These are phyloP conservation scores for Argyresthia goedartella DNA, from an alignment of 2,888 invertebrate species.

Conservation along the genomic window DNA sequence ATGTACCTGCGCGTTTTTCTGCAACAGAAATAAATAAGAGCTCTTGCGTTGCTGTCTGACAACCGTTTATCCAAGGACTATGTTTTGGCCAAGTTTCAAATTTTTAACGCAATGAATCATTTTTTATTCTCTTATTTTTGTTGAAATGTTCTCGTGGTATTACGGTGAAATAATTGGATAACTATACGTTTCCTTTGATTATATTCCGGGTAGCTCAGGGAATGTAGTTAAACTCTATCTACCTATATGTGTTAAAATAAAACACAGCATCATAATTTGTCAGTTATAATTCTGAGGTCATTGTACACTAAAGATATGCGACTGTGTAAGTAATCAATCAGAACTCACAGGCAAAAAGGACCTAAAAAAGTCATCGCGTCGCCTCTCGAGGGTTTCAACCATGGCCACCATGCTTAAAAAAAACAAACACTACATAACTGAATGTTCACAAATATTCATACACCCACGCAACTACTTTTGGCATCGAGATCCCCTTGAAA, in stretches of 20 bases:
- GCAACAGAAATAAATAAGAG: conserved; percentile 1
- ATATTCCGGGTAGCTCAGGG: too few species aligned
- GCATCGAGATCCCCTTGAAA: conserved; percentile 22
- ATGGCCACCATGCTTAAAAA: conserved; percentile 39
- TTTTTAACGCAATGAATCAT: conserved; percentile 26
- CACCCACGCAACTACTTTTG: conserved; percentile 31
- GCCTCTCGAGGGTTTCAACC: conserved; percentile 39
- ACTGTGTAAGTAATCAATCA: background rate
- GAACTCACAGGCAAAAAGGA: conserved; percentile 60
- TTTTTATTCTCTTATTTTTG: conserved; percentile 15
- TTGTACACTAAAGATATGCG: background rate
- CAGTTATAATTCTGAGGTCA: too few species aligned
- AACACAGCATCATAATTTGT: too few species aligned
- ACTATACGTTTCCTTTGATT: too few species aligned
- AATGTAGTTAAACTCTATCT: too few species aligned
- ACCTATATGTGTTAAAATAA: too few species aligned
- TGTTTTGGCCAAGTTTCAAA: conserved; percentile 41
- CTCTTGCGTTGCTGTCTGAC: conserved; percentile 42
- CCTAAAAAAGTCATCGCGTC: conserved; percentile 50
- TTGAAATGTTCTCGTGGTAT: background rate
- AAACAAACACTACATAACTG: conserved; percentile 15
- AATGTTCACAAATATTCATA: conserved; percentile 31
- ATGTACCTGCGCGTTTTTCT: background rate
- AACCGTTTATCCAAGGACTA: conserved; percentile 37
- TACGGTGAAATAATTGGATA: background rate